Evolutionary conservation across 2,113 vertebrate genomes (phyloP).

Genomic region (Alouatta palliata): DNA sequence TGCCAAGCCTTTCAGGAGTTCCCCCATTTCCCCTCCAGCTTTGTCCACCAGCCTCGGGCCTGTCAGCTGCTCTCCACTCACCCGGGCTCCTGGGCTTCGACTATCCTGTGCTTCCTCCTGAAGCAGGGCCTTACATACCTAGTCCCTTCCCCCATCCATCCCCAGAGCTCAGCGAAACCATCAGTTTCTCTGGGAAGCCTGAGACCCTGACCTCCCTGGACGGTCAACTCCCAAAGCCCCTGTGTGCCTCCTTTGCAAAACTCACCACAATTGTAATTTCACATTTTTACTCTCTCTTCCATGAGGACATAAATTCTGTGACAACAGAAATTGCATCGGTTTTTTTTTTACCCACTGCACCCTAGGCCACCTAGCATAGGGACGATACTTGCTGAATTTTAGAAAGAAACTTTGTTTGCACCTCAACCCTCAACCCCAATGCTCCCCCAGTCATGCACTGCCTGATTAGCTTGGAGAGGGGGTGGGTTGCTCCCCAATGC

Average conservation of each 20-base stretch:
- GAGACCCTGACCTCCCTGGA: background rate
- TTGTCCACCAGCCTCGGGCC: background rate
- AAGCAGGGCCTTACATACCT: background rate
- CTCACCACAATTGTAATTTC: no score
- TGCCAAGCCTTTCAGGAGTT: background rate
- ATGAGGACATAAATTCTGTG: background rate
- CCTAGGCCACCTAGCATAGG: background rate
- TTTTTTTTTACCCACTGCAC: background rate
- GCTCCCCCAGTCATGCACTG: background rate
- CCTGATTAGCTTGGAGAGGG: no score
- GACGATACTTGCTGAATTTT: background rate
- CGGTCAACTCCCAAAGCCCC: background rate
- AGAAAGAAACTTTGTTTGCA: background rate
- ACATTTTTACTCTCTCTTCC: background rate
- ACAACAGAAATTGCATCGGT: background rate
- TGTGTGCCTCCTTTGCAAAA: background rate
- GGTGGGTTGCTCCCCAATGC: background rate
- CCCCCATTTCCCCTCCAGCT: background rate
- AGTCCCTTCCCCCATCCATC: background rate
- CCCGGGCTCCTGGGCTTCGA: background rate
- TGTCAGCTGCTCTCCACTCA: background rate
- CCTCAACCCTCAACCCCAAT: fast-evolving
- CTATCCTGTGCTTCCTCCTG: background rate
- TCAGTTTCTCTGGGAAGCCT: background rate
- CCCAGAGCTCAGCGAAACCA: background rate